Evolutionary conservation across 1,140 invertebrate species (phyloP).

Genomic region (Tetramorium parvispinum): DNA sequence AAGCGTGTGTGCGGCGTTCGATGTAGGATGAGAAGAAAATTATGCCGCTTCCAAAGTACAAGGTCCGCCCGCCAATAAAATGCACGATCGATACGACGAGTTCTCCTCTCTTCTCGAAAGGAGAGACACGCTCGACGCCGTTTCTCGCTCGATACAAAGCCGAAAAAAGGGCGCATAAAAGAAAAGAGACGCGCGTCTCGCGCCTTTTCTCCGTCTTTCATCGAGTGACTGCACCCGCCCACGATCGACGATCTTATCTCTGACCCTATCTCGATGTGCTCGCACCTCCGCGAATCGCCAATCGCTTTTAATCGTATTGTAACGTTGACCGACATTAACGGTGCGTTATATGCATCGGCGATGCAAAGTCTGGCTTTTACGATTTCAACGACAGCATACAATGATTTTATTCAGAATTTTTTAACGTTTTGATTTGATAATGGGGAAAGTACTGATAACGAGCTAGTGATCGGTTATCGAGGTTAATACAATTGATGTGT

Average conservation of each 20-base stretch:
- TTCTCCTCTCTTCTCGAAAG: constrained; percentile 14
- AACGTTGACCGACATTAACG: constrained; percentile 67
- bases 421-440: background rate
- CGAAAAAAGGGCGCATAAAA: constrained; percentile 21
- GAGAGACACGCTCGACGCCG: constrained; percentile 20
- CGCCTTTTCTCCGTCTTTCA: constrained; percentile 39
- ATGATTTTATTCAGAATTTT: background rate
- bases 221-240: constrained; percentile 68
- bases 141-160: constrained; percentile 17
- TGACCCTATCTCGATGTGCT: constrained; percentile 62
- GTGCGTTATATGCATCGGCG: constrained; percentile 67
- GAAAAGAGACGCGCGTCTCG: constrained; percentile 56
- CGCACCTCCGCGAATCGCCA: constrained; percentile 69
- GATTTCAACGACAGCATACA: background rate
- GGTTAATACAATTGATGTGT: background rate
- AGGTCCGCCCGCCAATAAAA: constrained; percentile 33
- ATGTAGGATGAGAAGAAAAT: constrained; percentile 42
- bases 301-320: constrained; percentile 75
- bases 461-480: background rate
- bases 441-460: background rate
- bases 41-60: constrained; percentile 57
- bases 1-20: background rate
- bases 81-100: constrained; percentile 50
- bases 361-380: background rate
- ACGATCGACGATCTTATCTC: constrained; percentile 77